phyloP scores from a whole-genome alignment of 2,113 vertebrate genomes.

The Callipepla californica region DNA sequence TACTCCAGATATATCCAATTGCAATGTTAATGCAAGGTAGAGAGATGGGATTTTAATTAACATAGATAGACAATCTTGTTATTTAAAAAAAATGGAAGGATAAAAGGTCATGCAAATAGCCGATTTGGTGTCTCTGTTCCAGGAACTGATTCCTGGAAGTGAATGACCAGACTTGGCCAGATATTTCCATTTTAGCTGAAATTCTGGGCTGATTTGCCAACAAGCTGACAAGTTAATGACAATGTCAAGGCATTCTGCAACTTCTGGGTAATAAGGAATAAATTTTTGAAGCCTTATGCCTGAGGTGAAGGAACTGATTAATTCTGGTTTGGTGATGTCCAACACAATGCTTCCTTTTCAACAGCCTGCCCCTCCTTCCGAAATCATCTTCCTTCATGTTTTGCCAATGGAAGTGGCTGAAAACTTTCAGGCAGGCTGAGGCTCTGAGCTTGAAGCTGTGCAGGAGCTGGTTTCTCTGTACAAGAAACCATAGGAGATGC shows the following conservation, averaged over 20 bases:
- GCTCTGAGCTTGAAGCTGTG: background rate
- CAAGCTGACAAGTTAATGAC: background rate
- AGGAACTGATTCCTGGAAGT: background rate
- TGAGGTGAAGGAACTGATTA: background rate
- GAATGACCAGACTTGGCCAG: background rate
- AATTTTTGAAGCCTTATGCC: background rate
- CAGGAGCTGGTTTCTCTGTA: background rate
- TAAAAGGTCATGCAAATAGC: background rate
- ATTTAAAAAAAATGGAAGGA: constrained; percentile 8
- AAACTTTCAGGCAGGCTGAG: background rate
- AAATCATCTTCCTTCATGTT: background rate
- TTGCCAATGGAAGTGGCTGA: background rate
- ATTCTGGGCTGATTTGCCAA: background rate
- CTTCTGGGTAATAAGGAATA: background rate
- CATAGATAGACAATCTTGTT: background rate
- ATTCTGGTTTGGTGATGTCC: background rate
- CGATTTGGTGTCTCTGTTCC: background rate
- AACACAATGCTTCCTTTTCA: background rate
- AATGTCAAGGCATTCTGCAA: background rate
- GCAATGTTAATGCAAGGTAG: background rate
- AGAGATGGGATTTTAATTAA: background rate
- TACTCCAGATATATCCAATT: background rate
- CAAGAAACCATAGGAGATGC: background rate
- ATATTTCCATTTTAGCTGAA: background rate
- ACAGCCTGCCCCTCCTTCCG: background rate